Percentiles rank a stretch among this genome's conserved stretches.
These are phyloP conservation scores for Argentina silus DNA, from an alignment of 2,797 vertebrate genomes.

Conservation along the genomic window DNA sequence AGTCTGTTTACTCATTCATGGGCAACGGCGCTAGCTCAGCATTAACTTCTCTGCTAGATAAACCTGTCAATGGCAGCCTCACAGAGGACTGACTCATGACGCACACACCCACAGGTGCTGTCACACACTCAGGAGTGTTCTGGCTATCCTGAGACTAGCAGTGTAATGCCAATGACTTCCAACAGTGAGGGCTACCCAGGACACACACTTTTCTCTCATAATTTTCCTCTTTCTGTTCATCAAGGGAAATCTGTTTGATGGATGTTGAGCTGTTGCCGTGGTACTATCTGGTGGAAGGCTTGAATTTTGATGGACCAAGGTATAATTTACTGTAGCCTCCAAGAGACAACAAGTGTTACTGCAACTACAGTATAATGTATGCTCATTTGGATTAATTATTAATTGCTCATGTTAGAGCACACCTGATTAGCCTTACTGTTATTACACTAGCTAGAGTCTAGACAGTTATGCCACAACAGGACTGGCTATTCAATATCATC, in stretches of 20 bases:
- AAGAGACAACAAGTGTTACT: too few relatives aligned
- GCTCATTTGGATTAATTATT: too few relatives aligned
- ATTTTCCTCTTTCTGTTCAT: not conserved
- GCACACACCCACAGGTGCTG: slow-evolving; percentile 2
- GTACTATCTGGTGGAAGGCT: not conserved
- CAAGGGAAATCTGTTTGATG: not conserved
- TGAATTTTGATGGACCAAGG: slow-evolving; percentile 29
- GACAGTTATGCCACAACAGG: too few relatives aligned
- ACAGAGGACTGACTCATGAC: slow-evolving; percentile 7
- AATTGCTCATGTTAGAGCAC: too few relatives aligned
- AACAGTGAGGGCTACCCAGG: not conserved
- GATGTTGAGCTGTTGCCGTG: not conserved
- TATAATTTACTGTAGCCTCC: slow-evolving; percentile 23
- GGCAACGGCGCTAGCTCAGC: not conserved
- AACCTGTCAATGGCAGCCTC: slow-evolving; percentile 15
- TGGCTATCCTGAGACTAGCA: slow-evolving; percentile 1
- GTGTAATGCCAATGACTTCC: not conserved
- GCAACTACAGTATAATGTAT: too few relatives aligned
- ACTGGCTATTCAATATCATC: too few relatives aligned
- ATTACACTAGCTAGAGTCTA: too few relatives aligned
- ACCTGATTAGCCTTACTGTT: too few relatives aligned
- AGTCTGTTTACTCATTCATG: slow-evolving; percentile 1
- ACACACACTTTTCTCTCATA: not conserved
- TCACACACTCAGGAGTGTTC: not conserved
- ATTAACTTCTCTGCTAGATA: not conserved